phyloP scores from a whole-genome alignment of 2,113 vertebrate species.

The Cyrtonyx montezumae region DNA sequence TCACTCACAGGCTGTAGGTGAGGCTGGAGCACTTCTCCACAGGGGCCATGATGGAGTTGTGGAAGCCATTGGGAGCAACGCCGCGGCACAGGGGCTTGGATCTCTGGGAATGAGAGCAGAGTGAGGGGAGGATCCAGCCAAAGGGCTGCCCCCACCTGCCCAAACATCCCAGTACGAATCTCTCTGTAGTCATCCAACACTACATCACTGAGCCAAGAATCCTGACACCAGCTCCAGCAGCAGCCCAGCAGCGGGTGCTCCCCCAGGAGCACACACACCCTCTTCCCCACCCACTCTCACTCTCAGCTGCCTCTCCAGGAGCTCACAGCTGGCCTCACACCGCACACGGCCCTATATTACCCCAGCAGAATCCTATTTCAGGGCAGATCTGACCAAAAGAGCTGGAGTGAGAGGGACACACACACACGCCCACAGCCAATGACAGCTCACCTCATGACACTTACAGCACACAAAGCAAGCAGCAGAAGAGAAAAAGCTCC shows the following conservation, averaged over 20 bases:
- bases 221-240: accelerated
- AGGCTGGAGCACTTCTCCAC: conserved; percentile 77
- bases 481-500: not conserved
- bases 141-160: not conserved
- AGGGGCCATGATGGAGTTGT: conserved; percentile 77
- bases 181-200: not conserved
- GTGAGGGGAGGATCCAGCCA: not conserved
- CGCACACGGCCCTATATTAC: accelerated
- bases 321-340: accelerated
- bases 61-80: conserved; percentile 80
- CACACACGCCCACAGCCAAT: accelerated
- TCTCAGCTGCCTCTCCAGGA: accelerated
- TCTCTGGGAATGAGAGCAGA: conserved; percentile 63
- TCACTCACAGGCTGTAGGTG: conserved; percentile 86
- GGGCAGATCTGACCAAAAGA: not conserved
- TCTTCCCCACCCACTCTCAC: not conserved
- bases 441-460: not conserved
- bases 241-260: accelerated
- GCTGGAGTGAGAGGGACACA: not conserved
- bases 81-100: conserved; percentile 67
- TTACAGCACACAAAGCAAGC: not conserved
- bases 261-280: too few species aligned
- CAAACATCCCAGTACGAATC: not conserved
- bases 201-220: accelerated
- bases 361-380: accelerated